Base-by-base conservation (phyloP, 2,888 invertebrate species). In the Eristalis tenax region DNA sequence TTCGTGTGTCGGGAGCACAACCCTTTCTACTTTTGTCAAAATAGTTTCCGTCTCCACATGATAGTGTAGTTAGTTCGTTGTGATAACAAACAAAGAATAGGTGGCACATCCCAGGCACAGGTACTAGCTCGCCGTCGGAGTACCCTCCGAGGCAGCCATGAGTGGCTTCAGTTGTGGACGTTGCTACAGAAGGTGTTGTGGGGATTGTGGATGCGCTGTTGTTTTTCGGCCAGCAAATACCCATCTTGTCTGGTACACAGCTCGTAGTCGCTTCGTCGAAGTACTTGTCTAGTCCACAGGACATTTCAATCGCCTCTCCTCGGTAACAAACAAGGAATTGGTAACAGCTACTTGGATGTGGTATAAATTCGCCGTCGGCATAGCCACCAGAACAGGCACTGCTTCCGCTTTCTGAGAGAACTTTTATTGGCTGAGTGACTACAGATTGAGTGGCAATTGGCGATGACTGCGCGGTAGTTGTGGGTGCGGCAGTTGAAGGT, bases 21-120 rank as follows among this genome's bases (percentile, higher is more conserved):
- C 50, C n/a, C 8, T 50, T 50, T 1, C 18, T 50, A 0, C 0
- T 59, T 0, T 57, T n/a, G 13, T 77, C n/a, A 22, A 90, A 91
- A 70, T 88, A 90, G 38, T 88, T 82, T 18, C 79, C 79, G n/a
- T 50, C 0, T 15, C 76, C 79, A 57, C 88, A 88, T 1, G 57
- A 61, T 11, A 65, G 40, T 18, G 28, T 32, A 23, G 50, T 65
- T 32, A 77, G 38, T 26, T 76, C 57, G 11, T 68, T 80, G 15
- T 74, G 15, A 22, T 50, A 38, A 26, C 85, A 85, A n/a, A 81
- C 43, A 11, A 23, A 73, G 69, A 73, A 85, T 3, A n/a, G 28
- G 15, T 28, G 66, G 13, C 61, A 64, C 3, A 22, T n/a, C 0
- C 18, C 59, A n/a, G 76, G 76, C 43, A 77, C 15, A 2, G 85